Conservation (phyloP, 92 coral and sea anemone species). For the Paramuricea clavata region DNA sequence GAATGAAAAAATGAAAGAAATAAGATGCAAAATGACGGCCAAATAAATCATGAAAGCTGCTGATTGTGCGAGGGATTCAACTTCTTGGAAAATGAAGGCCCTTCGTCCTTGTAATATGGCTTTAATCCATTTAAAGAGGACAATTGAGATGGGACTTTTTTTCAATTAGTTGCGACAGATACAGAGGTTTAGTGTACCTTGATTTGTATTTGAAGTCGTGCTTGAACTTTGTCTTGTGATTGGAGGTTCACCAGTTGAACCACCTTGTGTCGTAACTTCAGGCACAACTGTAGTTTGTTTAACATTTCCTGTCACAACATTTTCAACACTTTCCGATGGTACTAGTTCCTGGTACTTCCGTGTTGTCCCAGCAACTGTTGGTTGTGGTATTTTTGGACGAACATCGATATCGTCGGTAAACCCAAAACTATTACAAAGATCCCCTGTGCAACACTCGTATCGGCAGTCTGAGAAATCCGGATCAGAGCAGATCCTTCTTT, state of each 20-base stretch:
- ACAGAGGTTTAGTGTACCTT: not conserved
- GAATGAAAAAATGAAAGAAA: no score
- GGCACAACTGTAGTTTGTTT: not conserved
- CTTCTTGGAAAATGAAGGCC: no score
- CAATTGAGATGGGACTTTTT: no score
- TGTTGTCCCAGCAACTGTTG: conserved; percentile 4
- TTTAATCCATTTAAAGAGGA: no score
- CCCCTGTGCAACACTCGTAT: conserved; percentile 40
- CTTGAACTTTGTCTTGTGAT: not conserved
- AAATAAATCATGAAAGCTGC: no score
- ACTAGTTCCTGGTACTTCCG: not conserved
- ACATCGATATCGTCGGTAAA: not conserved
- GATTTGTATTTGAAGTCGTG: not conserved
- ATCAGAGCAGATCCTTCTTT: not conserved
- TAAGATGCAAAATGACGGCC: no score
- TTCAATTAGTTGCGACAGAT: no score
- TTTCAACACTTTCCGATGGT: not conserved
- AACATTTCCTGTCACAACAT: not conserved
- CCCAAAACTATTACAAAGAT: conserved; percentile 38
- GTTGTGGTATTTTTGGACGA: not conserved
- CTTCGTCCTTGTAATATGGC: no score
- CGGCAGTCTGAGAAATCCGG: conserved; percentile 18
- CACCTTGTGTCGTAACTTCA: not conserved
- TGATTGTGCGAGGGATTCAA: no score
- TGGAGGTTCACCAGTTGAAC: not conserved